These are phyloP conservation scores for Anthopleura xanthogrammica DNA, from an alignment of 92 coral and sea anemone genomes.

Conservation along the genomic window DNA sequence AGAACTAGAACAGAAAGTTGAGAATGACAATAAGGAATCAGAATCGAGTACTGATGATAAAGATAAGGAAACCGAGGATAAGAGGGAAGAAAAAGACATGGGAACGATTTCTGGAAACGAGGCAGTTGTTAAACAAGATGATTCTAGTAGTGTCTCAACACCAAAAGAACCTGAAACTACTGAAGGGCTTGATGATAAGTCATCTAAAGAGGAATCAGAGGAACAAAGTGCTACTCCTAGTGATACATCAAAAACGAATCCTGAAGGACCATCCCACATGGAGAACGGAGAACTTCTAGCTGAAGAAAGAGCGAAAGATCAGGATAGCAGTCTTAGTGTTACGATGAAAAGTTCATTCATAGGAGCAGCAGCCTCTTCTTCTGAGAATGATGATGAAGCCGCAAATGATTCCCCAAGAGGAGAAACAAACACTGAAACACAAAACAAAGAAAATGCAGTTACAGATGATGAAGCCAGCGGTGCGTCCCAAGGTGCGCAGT, in stretches of 20 bases:
- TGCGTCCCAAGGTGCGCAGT: conserved; percentile 30
- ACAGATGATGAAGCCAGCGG: conserved; percentile 42
- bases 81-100: conserved; percentile 12
- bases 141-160: too few species aligned
- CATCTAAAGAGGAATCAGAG: not conserved
- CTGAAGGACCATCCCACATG: not conserved
- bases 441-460: conserved; percentile 8
- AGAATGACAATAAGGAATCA: conserved; percentile 10
- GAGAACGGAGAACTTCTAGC: conserved; percentile 33
- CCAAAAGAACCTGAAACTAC: not conserved
- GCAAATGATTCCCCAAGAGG: not conserved
- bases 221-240: not conserved
- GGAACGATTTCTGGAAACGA: not conserved
- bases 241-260: not conserved
- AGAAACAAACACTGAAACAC: conserved; percentile 5
- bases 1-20: conserved; percentile 18
- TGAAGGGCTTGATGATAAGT: conserved; percentile 13
- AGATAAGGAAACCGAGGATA: conserved; percentile 6
- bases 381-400: not conserved
- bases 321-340: conserved; percentile 57
- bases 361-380: conserved; percentile 40
- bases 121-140: not conserved
- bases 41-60: conserved; percentile 17
- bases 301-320: conserved; percentile 59
- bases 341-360: conserved; percentile 78